Base-by-base conservation (phyloP, 2,888 invertebrate genomes). In the Stegophylla sp. region DNA sequence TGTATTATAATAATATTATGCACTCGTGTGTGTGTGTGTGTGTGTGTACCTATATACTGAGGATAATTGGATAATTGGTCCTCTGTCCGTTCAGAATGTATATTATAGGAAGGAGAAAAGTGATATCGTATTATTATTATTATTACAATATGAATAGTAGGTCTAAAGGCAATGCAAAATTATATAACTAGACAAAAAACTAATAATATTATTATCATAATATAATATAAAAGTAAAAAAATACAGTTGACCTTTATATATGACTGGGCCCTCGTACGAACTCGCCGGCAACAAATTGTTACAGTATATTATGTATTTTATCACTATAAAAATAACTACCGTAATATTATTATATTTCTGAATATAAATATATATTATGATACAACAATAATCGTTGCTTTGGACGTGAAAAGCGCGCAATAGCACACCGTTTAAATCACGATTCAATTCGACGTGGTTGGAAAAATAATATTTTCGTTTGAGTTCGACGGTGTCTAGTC, bases 361-460 rank as follows among this genome's bases (percentile, higher is more conserved):
- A n/a, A 20, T 41, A 66, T 26, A 7, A 17, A 26, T 45, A 56
- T 5, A 7, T 4, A 28, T 17, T 53, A 26, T 61, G 28, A 59
- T 26, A 59, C n/a, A 41, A n/a, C 9, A 17, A 64, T 20, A 9
- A 51, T 69, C 28, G 28, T 20, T 20, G 20, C 17, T 12, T 41
- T 34, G 34, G 23, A 51, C 15, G 63, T 20, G 34, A 45, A 41
- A 53, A 7, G 26, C 34, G 28, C 34, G 45, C 45, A 59, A 56
- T 67, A 77, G 77, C n/a, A 79, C 61, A 79, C 61, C 79, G 48
- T 79, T 79, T 79, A 61, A 79, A 69, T 79, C 79, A 34, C 71
- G 79, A 79, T 79, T 79, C 79, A 79, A 71, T 67, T 45, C 64
- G 41, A 64, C 7, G 12, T 15, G 15, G 3, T 34, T 34, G n/a